Evolutionary conservation across 2,888 invertebrate species (phyloP).

Genomic region (Drosophila heteroneura): DNA sequence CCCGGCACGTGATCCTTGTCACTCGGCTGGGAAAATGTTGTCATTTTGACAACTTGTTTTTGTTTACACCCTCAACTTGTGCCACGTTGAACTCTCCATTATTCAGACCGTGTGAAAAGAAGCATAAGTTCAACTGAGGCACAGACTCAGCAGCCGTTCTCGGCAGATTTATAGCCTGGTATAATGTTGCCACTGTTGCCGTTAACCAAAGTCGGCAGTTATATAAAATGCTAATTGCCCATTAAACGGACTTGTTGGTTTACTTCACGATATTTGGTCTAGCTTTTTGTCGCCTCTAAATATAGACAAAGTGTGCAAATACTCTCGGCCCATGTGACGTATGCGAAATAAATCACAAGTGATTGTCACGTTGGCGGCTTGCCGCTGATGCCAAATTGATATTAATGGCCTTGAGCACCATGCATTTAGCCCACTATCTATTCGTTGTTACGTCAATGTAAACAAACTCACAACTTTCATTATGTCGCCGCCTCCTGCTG

Average conservation of each 20-base stretch:
- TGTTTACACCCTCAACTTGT: conserved; percentile 26
- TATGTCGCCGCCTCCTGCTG: neutral
- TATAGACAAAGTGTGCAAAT: conserved; percentile 39
- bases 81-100: conserved; percentile 35
- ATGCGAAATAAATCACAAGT: conserved; percentile 36
- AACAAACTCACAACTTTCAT: conserved; percentile 15
- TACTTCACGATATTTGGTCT: neutral
- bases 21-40: conserved; percentile 50
- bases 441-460: conserved; percentile 31
- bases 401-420: conserved; percentile 31
- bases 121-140: conserved; percentile 35
- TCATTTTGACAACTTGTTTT: conserved; percentile 51
- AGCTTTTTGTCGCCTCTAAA: conserved; percentile 15
- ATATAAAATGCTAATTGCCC: conserved; percentile 46
- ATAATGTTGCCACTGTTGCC: conserved; percentile 6
- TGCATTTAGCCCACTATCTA: conserved; percentile 30
- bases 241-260: conserved; percentile 33
- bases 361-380: conserved; percentile 18
- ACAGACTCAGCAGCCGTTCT: conserved; percentile 7
- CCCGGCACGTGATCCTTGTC: conserved; percentile 30
- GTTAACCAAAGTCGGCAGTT: neutral
- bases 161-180: conserved; percentile 31
- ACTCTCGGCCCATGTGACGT: conserved; percentile 41
- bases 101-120: conserved; percentile 52
- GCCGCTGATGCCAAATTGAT: conserved; percentile 23